Conservation (phyloP, 92 coral and sea anemone genomes). For the Palythoa grandiflora region DNA sequence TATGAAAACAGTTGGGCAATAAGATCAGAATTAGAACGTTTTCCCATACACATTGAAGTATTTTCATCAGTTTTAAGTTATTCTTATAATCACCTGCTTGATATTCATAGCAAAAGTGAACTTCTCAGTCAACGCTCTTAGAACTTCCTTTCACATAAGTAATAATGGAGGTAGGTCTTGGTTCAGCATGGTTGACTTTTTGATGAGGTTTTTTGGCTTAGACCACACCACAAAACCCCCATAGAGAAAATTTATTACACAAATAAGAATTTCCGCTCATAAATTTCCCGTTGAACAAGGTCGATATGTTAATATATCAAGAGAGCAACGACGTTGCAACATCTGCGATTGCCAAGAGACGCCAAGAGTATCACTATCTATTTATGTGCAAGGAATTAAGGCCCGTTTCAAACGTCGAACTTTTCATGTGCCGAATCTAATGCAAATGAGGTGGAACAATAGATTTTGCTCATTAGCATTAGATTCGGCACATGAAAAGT, state of each 20-base stretch:
- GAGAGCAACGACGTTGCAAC: too few species aligned
- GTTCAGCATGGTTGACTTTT: conserved; percentile 17
- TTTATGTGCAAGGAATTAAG: too few species aligned
- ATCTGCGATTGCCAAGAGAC: too few species aligned
- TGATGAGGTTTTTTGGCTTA: conserved; percentile 8
- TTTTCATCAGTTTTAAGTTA: conserved; percentile 30
- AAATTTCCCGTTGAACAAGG: too few species aligned
- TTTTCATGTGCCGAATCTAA: too few species aligned
- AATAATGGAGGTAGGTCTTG: conserved; percentile 35
- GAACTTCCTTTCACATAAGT: conserved; percentile 30
- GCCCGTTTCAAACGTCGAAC: too few species aligned
- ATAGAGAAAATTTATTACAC: background rate
- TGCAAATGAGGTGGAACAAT: too few species aligned
- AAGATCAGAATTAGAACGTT: conserved; percentile 33
- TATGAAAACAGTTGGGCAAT: conserved; percentile 27
- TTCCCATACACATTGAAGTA: conserved; percentile 26
- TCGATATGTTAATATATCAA: too few species aligned
- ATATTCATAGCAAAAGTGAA: conserved; percentile 26
- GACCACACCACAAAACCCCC: conserved; percentile 2
- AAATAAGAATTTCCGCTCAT: too few species aligned
- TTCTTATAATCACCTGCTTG: conserved; percentile 13
- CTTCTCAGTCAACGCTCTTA: conserved; percentile 9
- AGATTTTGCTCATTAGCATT: too few species aligned
- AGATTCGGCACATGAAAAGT: too few species aligned
- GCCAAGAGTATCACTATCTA: too few species aligned